These are phyloP conservation scores for Solea senegalensis DNA, from an alignment of 2,113 vertebrate species.

Conservation along the genomic window DNA sequence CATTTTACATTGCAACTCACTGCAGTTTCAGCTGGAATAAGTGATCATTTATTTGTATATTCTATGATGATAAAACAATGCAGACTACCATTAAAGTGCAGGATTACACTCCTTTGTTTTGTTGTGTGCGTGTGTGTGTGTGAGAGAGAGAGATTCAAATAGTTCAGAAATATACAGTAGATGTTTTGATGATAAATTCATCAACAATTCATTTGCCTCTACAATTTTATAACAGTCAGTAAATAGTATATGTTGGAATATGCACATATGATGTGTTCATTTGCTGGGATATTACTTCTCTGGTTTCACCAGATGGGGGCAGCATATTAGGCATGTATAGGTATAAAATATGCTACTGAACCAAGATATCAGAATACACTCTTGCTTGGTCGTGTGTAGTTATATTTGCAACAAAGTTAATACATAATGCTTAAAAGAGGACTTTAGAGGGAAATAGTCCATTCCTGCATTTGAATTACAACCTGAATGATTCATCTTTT, in stretches of 20 bases:
- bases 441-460: background rate
- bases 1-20: conserved; percentile 9
- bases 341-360: background rate
- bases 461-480: conserved; percentile 2
- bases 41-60: no score
- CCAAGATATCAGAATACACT: conserved; percentile 4
- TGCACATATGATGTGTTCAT: conserved; percentile 7
- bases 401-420: background rate
- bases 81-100: no score
- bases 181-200: conserved; percentile 20
- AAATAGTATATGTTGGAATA: conserved; percentile 38
- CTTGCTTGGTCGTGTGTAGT: background rate
- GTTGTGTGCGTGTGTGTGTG: background rate
- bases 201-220: conserved; percentile 1
- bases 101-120: conserved; percentile 8
- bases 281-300: background rate
- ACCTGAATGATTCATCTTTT: conserved; percentile 25
- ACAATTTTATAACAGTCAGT: conserved; percentile 35
- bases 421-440: background rate
- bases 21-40: conserved; percentile 3
- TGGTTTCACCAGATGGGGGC: conserved; percentile 64
- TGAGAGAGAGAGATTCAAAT: background rate
- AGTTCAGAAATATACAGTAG: conserved; percentile 18
- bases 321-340: conserved; percentile 24
- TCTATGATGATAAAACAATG: no score